A percentile compares a stretch with the other conserved stretches of the same genome.
phyloP scores from a whole-genome alignment of 1,140 invertebrate genomes.

The Microplitis mediator region DNA sequence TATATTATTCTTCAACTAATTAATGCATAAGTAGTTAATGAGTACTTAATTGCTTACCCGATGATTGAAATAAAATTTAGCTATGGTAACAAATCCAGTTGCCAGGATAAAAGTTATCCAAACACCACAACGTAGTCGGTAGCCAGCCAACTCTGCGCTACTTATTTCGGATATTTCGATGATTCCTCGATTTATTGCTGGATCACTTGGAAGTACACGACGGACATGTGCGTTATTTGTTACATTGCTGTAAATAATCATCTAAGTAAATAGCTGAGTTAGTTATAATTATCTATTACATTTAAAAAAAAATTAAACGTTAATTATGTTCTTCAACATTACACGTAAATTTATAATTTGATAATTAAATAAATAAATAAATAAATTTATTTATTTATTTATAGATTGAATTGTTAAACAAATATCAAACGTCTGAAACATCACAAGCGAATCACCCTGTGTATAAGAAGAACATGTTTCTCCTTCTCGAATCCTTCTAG shows the following conservation, averaged over 20 bases:
- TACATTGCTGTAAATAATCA: constrained; percentile 39
- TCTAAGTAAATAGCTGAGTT: constrained; percentile 4
- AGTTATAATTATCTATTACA: background rate
- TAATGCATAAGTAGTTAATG: background rate
- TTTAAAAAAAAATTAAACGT: background rate
- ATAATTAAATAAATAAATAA: too few species aligned
- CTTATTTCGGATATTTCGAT: constrained; percentile 51
- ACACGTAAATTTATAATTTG: too few species aligned
- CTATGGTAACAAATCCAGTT: constrained; percentile 69
- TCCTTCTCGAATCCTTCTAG: constrained; percentile 46
- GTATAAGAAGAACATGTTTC: constrained; percentile 54
- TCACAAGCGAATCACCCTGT: constrained; percentile 53
- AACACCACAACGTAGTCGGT: constrained; percentile 65
- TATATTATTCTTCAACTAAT: constrained; percentile 1
- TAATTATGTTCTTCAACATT: too few species aligned
- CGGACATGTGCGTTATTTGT: constrained; percentile 37
- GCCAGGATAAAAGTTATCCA: constrained; percentile 70
- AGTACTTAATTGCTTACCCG: constrained; percentile 57
- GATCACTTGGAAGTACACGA: background rate
- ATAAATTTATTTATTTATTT: background rate
- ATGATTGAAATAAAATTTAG: constrained; percentile 73
- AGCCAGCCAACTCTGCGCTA: constrained; percentile 47
- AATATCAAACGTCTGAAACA: constrained; percentile 33
- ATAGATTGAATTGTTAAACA: background rate
- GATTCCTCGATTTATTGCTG: constrained; percentile 45